Percentiles rank a stretch among this genome's conserved stretches.
Evolutionary conservation across 2,113 vertebrate genomes (phyloP).

Genomic region (Cnemophilus loriae): DNA sequence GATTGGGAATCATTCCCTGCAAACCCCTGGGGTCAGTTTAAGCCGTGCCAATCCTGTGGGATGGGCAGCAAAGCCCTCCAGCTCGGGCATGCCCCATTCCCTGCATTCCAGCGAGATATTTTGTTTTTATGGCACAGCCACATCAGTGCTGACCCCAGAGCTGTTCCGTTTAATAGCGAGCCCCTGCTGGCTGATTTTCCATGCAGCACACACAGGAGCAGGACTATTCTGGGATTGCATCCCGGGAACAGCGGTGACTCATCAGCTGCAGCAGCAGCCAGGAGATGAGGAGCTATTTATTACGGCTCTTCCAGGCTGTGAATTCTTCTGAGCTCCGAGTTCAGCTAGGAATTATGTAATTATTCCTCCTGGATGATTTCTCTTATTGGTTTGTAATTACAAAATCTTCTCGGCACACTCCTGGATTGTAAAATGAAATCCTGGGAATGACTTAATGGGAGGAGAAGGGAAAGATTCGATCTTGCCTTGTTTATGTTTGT

Average conservation of each 20-base stretch:
- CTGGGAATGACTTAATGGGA: neutral
- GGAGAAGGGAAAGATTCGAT: slow-evolving; percentile 11
- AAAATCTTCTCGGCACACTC: slow-evolving; percentile 55
- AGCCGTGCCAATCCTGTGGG: neutral
- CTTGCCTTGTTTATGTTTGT: slow-evolving; percentile 19
- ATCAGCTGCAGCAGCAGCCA: slow-evolving; percentile 44
- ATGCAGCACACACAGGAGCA: slow-evolving; percentile 14
- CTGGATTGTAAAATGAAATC: slow-evolving; percentile 59
- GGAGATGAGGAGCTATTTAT: slow-evolving; percentile 71
- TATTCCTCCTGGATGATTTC: slow-evolving; percentile 75
- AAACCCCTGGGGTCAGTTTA: rapidly evolving
- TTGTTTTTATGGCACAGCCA: neutral
- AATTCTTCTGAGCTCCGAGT: slow-evolving; percentile 35
- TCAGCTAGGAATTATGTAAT: slow-evolving; percentile 72
- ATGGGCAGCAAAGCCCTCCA: neutral
- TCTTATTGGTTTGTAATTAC: slow-evolving; percentile 73
- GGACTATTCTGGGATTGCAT: slow-evolving; percentile 59
- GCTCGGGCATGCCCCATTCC: neutral
- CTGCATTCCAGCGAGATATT: neutral
- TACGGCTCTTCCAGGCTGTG: slow-evolving; percentile 42
- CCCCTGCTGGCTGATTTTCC: slow-evolving; percentile 45
- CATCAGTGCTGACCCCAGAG: neutral
- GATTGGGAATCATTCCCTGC: rapidly evolving
- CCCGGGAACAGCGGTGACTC: slow-evolving; percentile 68
- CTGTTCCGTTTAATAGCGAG: neutral